Percentiles rank a stretch among this genome's conserved stretches.
phyloP scores from a whole-genome alignment of 1,140 invertebrate species.

The Calycopis cecrops region DNA sequence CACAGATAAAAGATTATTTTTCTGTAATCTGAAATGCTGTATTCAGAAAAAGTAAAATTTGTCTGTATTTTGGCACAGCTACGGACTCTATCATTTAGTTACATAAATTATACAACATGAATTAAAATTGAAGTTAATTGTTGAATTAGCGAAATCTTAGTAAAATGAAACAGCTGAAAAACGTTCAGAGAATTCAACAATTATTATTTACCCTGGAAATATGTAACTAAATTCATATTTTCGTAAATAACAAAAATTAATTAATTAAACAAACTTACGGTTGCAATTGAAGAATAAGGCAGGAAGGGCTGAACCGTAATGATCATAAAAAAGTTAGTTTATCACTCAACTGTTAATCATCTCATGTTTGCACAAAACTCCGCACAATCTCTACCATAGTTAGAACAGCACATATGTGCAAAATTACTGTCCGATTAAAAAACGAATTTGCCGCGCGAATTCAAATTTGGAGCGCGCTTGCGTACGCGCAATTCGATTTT shows the following conservation, averaged over 20 bases:
- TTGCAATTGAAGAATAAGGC: slow-evolving; percentile 20
- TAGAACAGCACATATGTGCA: slow-evolving; percentile 10
- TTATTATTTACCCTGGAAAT: too few species aligned
- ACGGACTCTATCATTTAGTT: too few species aligned
- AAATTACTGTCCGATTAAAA: slow-evolving; percentile 4
- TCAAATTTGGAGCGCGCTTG: slow-evolving; percentile 49
- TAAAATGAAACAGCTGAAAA: too few species aligned
- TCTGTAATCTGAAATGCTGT: too few species aligned
- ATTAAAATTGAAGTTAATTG: too few species aligned
- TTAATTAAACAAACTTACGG: slow-evolving; percentile 25
- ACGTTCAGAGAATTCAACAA: too few species aligned
- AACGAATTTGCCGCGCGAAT: slow-evolving; percentile 29
- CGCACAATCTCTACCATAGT: slow-evolving; percentile 9
- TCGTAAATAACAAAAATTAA: neutral
- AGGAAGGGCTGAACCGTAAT: slow-evolving; percentile 19
- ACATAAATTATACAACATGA: too few species aligned
- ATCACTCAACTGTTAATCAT: slow-evolving; percentile 39
- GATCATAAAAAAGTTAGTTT: slow-evolving; percentile 29
- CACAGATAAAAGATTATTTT: too few species aligned
- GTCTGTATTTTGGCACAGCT: too few species aligned
- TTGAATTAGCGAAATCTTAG: too few species aligned
- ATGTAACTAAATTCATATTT: too few species aligned
- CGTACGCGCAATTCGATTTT: slow-evolving; percentile 60
- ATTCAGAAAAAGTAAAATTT: too few species aligned
- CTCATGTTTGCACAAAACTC: slow-evolving; percentile 34